phyloP scores from a whole-genome alignment of 2,113 vertebrate species.

The Chlamydotis undulata region DNA sequence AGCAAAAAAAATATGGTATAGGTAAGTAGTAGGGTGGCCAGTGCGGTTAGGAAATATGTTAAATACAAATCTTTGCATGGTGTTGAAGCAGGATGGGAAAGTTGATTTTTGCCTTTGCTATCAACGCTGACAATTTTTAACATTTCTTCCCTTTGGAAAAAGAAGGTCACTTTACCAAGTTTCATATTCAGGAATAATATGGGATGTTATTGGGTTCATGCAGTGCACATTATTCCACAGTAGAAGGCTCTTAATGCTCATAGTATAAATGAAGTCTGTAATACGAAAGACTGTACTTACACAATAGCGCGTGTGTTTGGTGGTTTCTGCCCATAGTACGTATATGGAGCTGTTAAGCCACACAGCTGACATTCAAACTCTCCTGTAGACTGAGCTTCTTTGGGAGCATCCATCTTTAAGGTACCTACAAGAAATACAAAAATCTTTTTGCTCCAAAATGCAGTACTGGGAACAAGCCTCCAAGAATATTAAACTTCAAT shows the following conservation, averaged over 20 bases:
- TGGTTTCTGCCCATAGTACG: constrained; percentile 84
- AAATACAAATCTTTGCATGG: not conserved
- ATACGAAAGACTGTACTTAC: constrained; percentile 73
- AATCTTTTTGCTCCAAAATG: not conserved
- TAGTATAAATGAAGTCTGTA: not conserved
- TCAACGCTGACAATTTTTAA: not conserved
- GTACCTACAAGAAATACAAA: not conserved
- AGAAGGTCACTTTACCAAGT: not conserved
- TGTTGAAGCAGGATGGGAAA: not conserved
- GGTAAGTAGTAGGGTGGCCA: not conserved
- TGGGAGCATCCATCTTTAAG: constrained; percentile 72
- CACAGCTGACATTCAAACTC: constrained; percentile 84
- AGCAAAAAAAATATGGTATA: not conserved
- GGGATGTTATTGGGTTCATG: not conserved
- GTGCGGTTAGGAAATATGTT: not conserved
- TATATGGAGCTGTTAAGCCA: constrained; percentile 76
- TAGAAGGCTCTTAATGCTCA: not conserved
- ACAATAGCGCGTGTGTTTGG: constrained; percentile 80
- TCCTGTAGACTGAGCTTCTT: constrained; percentile 40
- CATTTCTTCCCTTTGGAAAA: not conserved
- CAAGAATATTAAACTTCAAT: not conserved
- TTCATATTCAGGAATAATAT: not conserved
- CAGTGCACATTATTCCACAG: not conserved
- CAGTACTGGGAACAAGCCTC: not conserved
- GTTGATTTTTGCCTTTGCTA: not conserved